Conservation (phyloP, 2,113 vertebrate genomes). For the Thermophis baileyi region DNA sequence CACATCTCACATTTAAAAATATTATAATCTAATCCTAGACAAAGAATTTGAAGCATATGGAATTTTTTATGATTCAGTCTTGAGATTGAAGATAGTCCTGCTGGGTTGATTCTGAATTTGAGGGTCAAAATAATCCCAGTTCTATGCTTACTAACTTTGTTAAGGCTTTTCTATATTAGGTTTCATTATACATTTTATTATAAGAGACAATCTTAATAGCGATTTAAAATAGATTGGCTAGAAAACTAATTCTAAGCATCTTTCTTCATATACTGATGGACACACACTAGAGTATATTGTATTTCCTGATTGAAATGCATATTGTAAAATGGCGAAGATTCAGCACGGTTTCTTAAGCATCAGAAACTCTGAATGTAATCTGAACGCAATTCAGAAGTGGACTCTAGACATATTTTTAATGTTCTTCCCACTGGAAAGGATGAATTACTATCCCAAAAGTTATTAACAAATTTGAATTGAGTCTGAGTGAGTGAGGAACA, state of each 20-base stretch:
- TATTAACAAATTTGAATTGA: not conserved
- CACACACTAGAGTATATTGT: not conserved
- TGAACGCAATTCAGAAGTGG: not conserved
- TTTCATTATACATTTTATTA: conserved; percentile 36
- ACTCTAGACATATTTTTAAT: not conserved
- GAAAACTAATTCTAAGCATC: not conserved
- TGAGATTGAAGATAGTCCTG: not conserved
- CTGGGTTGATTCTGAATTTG: not conserved
- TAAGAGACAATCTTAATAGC: not conserved
- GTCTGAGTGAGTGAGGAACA: not conserved
- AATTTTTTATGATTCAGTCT: conserved; percentile 33
- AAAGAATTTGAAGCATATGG: not conserved
- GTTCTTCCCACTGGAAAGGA: not conserved
- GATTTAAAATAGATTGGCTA: conserved; percentile 19
- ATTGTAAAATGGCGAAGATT: not conserved
- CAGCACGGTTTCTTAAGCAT: not conserved
- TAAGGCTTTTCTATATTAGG: conserved; percentile 12
- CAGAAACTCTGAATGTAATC: not conserved
- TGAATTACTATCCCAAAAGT: not conserved
- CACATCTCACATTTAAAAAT: conserved; percentile 19
- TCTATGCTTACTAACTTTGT: not conserved
- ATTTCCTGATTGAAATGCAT: not conserved
- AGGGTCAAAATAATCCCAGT: not conserved
- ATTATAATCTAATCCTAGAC: conserved; percentile 31
- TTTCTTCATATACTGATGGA: accelerated